These are phyloP conservation scores for Synergus gifuensis DNA, from an alignment of 2,888 invertebrate genomes.

Conservation along the genomic window DNA sequence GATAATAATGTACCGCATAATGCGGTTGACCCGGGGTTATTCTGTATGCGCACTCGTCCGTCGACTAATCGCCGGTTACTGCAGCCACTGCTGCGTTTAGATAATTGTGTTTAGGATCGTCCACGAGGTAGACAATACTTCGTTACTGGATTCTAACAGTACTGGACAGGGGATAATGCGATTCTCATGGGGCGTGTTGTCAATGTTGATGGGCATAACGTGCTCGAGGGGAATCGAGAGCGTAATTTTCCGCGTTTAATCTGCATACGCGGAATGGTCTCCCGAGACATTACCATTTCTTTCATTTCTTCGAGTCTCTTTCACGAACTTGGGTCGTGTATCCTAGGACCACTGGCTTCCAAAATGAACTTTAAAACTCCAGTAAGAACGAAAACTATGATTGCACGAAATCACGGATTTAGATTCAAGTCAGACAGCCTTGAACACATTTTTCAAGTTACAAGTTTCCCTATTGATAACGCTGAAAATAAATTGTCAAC, in stretches of 20 bases:
- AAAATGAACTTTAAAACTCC: neutral
- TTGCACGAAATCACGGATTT: neutral
- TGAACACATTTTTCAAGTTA: neutral
- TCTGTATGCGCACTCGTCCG: constrained; percentile 40
- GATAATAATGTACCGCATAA: constrained; percentile 41
- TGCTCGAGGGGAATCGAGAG: neutral
- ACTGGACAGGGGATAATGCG: constrained; percentile 37
- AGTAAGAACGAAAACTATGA: neutral
- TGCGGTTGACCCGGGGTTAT: constrained; percentile 40
- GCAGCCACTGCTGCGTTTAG: constrained; percentile 47
- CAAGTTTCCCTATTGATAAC: neutral
- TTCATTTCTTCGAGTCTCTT: neutral
- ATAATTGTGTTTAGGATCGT: constrained; percentile 47
- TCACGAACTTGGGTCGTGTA: neutral
- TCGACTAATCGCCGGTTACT: constrained; percentile 54
- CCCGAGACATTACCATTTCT: constrained; percentile 1
- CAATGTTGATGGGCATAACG: constrained; percentile 33
- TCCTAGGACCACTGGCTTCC: neutral
- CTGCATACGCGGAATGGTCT: constrained; percentile 3
- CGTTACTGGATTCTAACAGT: constrained; percentile 51
- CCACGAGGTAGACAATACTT: constrained; percentile 49
- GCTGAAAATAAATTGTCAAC: neutral
- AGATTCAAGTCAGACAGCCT: neutral
- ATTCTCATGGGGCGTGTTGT: constrained; percentile 39
- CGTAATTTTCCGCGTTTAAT: neutral